Evolutionary conservation across 1,140 invertebrate genomes (phyloP), one percentile per base, ranked within the genome.

Genomic region (Branchinecta lindahli): DNA sequence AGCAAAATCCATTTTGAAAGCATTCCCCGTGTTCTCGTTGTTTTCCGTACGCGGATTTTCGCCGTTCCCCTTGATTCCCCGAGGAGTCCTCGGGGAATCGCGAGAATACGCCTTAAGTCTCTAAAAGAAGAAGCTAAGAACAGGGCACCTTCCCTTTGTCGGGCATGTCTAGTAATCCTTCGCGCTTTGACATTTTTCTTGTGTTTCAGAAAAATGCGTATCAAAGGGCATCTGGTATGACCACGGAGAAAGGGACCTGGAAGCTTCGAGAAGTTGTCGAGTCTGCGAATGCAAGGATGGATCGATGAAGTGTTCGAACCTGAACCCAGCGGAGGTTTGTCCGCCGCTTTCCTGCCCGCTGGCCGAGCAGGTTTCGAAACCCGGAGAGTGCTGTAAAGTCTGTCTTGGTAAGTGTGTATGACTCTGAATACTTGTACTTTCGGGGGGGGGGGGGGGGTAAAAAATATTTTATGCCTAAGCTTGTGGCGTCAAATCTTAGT

Each of bases 361-460:
- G 33, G 82, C 84, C 52, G 84, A 91, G 75, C 88, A 90, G 79
- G 86, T 93, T 74, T 85, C 85, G 73, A 87, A 90, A 52, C 85
- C 87, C 44, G 89, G 87, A 68, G 87, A 93, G 77, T 95, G 92
- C 79, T 95, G 91, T 81, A 91, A 90, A 79, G 90, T 91, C 77
- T 95, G 92, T 80, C 87, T 86, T 82, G 91, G 91, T 92, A 83
- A 76, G 75, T 72, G 61, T 61, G 5, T 66, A 52, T 68, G n/a
- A 33, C 33, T 33, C 33, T 5, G 33, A 33, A 33, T 33, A 33
- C 33, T 3, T 33, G 33, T 33, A 33, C 33, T 5, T 33, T 33
- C 5, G 33, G 33, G 33, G 33, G 33, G 2, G 2, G 2, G 33
- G 33, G 33, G 1, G 1, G 33, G 1, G 33, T n/a, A n/a, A n/a